Percentiles rank a stretch among this genome's conserved stretches.
phyloP scores from a whole-genome alignment of 2,113 vertebrate genomes.

The Prolemur simus region DNA sequence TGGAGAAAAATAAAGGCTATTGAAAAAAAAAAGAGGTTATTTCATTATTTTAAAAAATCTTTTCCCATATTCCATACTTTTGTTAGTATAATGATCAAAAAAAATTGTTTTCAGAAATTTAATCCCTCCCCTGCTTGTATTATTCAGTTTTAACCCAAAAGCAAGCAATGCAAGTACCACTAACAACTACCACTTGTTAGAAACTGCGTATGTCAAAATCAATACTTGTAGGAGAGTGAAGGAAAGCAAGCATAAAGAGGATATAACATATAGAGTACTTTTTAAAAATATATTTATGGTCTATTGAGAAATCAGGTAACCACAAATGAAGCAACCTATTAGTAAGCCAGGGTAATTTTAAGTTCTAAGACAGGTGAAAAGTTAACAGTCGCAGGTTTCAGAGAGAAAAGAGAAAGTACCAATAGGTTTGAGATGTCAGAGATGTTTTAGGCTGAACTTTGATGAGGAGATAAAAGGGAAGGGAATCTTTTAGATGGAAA shows the following conservation, averaged over 20 bases:
- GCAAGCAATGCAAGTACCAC: neutral
- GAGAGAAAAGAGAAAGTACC: slow-evolving; percentile 29
- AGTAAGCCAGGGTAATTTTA: slow-evolving; percentile 13
- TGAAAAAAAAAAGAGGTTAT: neutral
- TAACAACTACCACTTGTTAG: neutral
- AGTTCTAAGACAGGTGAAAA: slow-evolving; percentile 33
- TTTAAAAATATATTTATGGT: neutral
- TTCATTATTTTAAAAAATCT: neutral
- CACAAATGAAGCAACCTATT: neutral
- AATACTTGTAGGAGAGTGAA: neutral
- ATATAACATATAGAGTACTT: neutral
- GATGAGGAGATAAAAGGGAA: neutral
- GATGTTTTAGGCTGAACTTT: slow-evolving; percentile 30
- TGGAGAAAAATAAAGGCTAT: neutral
- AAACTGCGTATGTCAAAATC: neutral
- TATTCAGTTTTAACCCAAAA: neutral
- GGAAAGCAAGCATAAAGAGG: neutral
- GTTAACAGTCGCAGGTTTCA: slow-evolving; percentile 1
- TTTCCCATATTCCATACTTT: neutral
- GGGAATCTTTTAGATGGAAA: neutral
- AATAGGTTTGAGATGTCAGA: neutral
- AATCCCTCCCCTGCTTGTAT: neutral
- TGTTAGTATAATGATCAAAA: neutral
- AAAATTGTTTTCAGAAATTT: neutral
- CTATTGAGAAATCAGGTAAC: neutral